Percentiles rank a stretch among this genome's conserved stretches.
Conservation (phyloP, 1,140 invertebrate genomes). For the Tetraneura akinire region DNA sequence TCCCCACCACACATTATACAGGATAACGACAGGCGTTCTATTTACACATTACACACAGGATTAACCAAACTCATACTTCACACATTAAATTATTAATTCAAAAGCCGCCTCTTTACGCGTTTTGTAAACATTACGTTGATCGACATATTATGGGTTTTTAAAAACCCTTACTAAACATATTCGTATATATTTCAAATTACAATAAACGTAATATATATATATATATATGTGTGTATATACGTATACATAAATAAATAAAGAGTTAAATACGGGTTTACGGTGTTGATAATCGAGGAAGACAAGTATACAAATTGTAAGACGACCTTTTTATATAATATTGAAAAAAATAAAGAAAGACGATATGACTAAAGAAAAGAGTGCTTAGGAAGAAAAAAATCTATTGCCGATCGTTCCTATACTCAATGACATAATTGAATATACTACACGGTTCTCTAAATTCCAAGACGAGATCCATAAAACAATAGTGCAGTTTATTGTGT, state of each 20-base stretch:
- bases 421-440: not conserved
- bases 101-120: not conserved
- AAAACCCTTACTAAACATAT: not conserved
- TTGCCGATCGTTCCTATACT: not conserved
- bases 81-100: conserved; percentile 30
- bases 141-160: conserved; percentile 18
- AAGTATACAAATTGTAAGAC: not conserved
- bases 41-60: not conserved
- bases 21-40: not conserved
- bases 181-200: not conserved
- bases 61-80: conserved; percentile 30
- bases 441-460: not conserved
- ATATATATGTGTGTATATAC: no score
- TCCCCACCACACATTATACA: no score
- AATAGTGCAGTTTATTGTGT: not conserved
- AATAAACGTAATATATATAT: conserved; percentile 1
- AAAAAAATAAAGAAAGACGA: not conserved
- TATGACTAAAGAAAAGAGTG: not conserved
- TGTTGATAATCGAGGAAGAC: not conserved
- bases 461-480: conserved; percentile 9
- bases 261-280: not conserved
- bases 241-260: no score
- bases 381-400: not conserved
- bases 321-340: not conserved
- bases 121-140: conserved; percentile 25